Evolutionary conservation across 1,140 invertebrate genomes (phyloP).

Genomic region (Phenacoccus solenopsis): DNA sequence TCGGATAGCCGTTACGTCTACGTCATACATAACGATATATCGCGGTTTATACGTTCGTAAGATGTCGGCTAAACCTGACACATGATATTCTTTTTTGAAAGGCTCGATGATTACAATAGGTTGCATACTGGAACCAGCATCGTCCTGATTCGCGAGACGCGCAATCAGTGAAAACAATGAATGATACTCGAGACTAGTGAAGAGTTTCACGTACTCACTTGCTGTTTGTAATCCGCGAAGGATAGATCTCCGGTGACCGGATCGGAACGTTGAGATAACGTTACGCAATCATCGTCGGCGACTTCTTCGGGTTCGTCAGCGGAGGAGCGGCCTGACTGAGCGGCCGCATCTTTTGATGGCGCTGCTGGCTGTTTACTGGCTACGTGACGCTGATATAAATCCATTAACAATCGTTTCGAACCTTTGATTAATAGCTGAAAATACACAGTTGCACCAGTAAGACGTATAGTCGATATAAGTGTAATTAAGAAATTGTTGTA

Average conservation of each 20-base stretch:
- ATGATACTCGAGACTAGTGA: no score
- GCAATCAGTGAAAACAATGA: no score
- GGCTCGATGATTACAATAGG: conserved; percentile 61
- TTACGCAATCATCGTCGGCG: conserved; percentile 29
- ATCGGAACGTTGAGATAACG: conserved; percentile 31
- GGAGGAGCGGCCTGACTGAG: conserved; percentile 27
- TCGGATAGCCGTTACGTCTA: conserved; percentile 70
- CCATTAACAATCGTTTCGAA: conserved; percentile 38
- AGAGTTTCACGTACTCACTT: background rate
- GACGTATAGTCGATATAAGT: conserved; percentile 23
- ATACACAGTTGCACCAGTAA: no score
- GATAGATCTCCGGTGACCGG: conserved; percentile 26
- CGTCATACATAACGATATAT: conserved; percentile 83
- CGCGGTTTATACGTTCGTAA: conserved; percentile 56
- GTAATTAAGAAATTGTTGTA: no score
- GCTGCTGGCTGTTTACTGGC: conserved; percentile 21
- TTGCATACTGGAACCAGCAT: conserved; percentile 22
- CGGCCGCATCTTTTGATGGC: background rate
- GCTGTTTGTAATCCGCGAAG: conserved; percentile 23
- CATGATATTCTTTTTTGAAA: conserved; percentile 56
- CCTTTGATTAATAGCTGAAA: conserved; percentile 50
- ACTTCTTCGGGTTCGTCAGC: conserved; percentile 30
- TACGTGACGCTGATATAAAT: conserved; percentile 33
- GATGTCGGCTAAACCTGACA: conserved; percentile 49
- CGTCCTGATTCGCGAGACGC: background rate